A percentile compares a stretch with the other conserved stretches of the same genome.
Conservation (phyloP, 2,113 vertebrate genomes). For the Cyprinus carpio region DNA sequence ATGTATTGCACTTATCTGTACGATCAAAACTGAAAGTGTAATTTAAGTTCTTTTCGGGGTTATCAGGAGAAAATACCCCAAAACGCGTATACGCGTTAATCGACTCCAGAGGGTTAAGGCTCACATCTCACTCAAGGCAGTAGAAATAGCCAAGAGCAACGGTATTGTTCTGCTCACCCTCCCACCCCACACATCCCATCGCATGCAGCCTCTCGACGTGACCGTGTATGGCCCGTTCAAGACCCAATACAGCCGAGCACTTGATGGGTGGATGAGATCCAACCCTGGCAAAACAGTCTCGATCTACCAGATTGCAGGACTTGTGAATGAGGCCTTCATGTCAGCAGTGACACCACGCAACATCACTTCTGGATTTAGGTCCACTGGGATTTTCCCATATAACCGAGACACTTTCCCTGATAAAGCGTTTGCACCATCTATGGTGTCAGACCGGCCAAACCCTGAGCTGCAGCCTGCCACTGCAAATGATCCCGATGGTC, state of each 20-base stretch:
- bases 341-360: slow-evolving; percentile 46
- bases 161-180: slow-evolving; percentile 54
- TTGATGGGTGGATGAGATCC: slow-evolving; percentile 33
- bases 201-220: slow-evolving; percentile 51
- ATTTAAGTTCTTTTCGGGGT: too few species aligned
- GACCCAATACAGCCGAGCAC: slow-evolving; percentile 27
- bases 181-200: slow-evolving; percentile 51
- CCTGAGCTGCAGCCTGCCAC: slow-evolving; percentile 30
- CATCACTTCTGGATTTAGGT: slow-evolving; percentile 51
- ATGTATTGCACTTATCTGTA: too few species aligned
- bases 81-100: too few species aligned
- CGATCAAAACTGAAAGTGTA: too few species aligned
- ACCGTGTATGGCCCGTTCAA: slow-evolving; percentile 40
- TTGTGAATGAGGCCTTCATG: slow-evolving; percentile 50
- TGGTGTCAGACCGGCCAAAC: slow-evolving; percentile 47
- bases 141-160: slow-evolving; percentile 45
- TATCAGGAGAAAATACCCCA: too few species aligned
- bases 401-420: slow-evolving; percentile 42
- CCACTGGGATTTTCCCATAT: background rate
- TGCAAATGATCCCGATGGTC: slow-evolving; percentile 28
- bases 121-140: slow-evolving; percentile 32
- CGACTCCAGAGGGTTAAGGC: too few species aligned
- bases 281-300: slow-evolving; percentile 17
- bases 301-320: slow-evolving; percentile 45
- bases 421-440: slow-evolving; percentile 46